Percentiles rank a stretch among this genome's conserved stretches.
Conservation (phyloP, 2,888 invertebrate species). For the Mesorhabditis sp. region DNA sequence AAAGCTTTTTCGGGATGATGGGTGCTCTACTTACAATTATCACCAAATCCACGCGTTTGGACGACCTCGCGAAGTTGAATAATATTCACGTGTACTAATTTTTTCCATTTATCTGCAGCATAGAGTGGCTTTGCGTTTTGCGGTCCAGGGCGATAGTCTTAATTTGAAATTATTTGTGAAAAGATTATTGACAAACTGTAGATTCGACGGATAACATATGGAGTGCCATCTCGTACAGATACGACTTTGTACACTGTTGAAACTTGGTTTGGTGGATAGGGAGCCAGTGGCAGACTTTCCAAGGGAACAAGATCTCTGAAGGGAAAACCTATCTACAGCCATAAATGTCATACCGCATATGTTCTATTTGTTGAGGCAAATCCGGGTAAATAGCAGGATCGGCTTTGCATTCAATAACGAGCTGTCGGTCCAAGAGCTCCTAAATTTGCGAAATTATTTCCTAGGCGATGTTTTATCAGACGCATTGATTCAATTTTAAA, state of each 20-base stretch:
- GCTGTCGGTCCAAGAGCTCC: conserved; percentile 40
- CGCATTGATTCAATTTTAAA: neutral
- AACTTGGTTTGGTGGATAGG: conserved; percentile 16
- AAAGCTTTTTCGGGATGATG: conserved; percentile 9
- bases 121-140: conserved; percentile 79
- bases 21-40: conserved; percentile 74
- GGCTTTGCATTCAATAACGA: conserved; percentile 33
- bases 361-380: conserved; percentile 29
- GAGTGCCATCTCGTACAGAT: conserved; percentile 35
- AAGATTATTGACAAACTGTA: conserved; percentile 22
- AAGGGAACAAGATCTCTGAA: conserved; percentile 35
- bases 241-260: conserved; percentile 28
- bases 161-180: neutral
- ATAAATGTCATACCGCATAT: neutral
- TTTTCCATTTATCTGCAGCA: conserved; percentile 88
- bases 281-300: conserved; percentile 19
- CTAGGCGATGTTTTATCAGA: too few species aligned
- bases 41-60: conserved; percentile 84
- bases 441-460: conserved; percentile 12
- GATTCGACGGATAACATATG: conserved; percentile 36
- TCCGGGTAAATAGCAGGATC: conserved; percentile 27
- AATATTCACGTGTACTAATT: conserved; percentile 83
- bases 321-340: conserved; percentile 19
- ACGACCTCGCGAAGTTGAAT: conserved; percentile 87
- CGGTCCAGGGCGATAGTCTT: neutral